These are phyloP conservation scores for Eumacrocentrus americanus DNA, from an alignment of 2,888 invertebrate species.

Conservation along the genomic window DNA sequence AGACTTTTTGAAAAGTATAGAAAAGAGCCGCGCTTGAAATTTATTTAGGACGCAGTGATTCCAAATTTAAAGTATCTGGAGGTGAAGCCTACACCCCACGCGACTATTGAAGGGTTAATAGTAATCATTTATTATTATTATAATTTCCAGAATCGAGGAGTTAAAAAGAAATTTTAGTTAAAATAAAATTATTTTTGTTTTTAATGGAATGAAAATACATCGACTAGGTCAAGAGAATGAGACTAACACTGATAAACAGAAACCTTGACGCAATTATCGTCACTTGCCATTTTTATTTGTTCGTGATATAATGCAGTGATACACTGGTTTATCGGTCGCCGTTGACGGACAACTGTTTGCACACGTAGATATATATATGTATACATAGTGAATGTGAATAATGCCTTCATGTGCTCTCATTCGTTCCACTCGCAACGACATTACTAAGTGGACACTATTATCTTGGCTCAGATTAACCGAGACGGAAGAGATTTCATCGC, in stretches of 20 bases:
- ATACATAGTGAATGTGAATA: slow-evolving; percentile 10
- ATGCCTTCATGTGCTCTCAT: slow-evolving; percentile 11
- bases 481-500: background rate
- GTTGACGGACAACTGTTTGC: too few species aligned
- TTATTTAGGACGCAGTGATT: too few species aligned
- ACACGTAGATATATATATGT: background rate
- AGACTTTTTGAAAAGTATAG: too few species aligned
- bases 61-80: too few species aligned
- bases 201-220: slow-evolving; percentile 13
- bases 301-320: slow-evolving; percentile 24
- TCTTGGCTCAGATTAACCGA: background rate
- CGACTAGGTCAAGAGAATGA: slow-evolving; percentile 29
- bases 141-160: too few species aligned
- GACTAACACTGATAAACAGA: slow-evolving; percentile 25
- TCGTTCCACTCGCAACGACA: background rate
- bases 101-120: too few species aligned
- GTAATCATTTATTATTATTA: too few species aligned
- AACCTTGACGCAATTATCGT: slow-evolving; percentile 28
- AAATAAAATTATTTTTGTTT: background rate
- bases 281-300: slow-evolving; percentile 19
- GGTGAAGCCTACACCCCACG: too few species aligned
- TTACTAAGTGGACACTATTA: background rate
- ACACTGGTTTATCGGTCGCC: slow-evolving; percentile 4
- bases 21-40: too few species aligned
- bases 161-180: background rate